These are phyloP conservation scores for Cetonia aurata DNA, from an alignment of 2,888 invertebrate species.

Conservation along the genomic window DNA sequence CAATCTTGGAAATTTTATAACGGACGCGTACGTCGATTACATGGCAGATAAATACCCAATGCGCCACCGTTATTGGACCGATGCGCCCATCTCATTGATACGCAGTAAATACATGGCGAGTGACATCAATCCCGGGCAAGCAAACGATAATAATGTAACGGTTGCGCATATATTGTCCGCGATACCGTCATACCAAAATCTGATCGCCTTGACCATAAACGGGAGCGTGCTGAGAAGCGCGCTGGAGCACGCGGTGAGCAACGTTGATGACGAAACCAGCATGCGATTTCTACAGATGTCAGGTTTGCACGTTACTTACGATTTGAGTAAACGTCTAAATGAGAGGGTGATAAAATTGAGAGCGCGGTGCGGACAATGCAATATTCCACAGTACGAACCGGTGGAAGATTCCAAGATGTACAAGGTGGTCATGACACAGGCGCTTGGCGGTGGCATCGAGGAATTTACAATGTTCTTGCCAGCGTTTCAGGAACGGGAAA, in stretches of 20 bases:
- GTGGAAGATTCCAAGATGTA: not conserved
- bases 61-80: not conserved
- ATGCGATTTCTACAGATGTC: conserved; percentile 11
- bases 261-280: not conserved
- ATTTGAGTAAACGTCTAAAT: not conserved
- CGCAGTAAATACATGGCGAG: not conserved
- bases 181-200: not conserved
- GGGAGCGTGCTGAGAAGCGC: not conserved
- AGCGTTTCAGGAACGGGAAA: not conserved
- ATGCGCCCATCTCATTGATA: not conserved
- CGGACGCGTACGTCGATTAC: conserved; percentile 11
- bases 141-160: not conserved
- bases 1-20: conserved; percentile 7
- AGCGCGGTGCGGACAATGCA: not conserved
- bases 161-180: not conserved
- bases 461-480: not conserved
- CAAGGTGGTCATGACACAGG: not conserved
- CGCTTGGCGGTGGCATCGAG: not conserved
- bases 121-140: not conserved
- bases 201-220: not conserved
- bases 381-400: not conserved
- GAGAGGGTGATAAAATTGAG: not conserved
- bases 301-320: not conserved
- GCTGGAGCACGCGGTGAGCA: not conserved
- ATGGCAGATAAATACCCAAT: not conserved